A percentile compares a stretch with the other conserved stretches of the same genome.
phyloP scores from a whole-genome alignment of 2,113 vertebrate genomes.

The Epinephelus fuscoguttatus region DNA sequence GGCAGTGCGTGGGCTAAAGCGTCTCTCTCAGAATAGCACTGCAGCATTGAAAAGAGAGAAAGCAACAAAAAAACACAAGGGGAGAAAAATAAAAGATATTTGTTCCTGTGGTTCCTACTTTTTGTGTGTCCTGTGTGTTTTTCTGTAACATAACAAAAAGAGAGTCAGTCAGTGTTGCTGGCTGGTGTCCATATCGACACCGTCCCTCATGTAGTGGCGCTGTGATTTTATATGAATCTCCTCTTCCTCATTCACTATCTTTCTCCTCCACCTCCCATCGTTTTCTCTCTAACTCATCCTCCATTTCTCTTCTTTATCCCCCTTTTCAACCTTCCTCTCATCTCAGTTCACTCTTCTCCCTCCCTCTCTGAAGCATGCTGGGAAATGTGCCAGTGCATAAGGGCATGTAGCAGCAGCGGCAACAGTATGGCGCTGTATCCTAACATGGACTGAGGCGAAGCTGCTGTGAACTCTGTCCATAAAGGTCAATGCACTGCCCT shows the following conservation, averaged over 20 bases:
- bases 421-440: slow-evolving; percentile 18
- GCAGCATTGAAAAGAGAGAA: slow-evolving; percentile 64
- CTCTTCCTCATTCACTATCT: background rate
- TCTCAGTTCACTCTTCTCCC: slow-evolving; percentile 20
- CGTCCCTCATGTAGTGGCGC: background rate
- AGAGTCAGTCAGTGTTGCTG: background rate
- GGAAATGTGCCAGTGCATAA: slow-evolving; percentile 61
- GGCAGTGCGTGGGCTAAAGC: slow-evolving; percentile 72
- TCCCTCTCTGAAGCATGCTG: slow-evolving; percentile 67
- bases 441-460: slow-evolving; percentile 41
- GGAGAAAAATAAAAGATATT: background rate
- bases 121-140: background rate
- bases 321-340: background rate
- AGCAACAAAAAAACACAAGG: slow-evolving; percentile 4
- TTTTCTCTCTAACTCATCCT: background rate
- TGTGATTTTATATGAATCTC: background rate
- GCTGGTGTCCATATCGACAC: background rate
- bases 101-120: slow-evolving; percentile 3
- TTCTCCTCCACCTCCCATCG: background rate
- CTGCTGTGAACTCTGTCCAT: slow-evolving; percentile 55
- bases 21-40: slow-evolving; percentile 72
- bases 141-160: slow-evolving; percentile 6
- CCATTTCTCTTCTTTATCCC: background rate
- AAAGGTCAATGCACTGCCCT: slow-evolving; percentile 72
- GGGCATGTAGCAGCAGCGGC: slow-evolving; percentile 44